Conservation (phyloP, 2,113 vertebrate species). For the Lycaon pictus region DNA sequence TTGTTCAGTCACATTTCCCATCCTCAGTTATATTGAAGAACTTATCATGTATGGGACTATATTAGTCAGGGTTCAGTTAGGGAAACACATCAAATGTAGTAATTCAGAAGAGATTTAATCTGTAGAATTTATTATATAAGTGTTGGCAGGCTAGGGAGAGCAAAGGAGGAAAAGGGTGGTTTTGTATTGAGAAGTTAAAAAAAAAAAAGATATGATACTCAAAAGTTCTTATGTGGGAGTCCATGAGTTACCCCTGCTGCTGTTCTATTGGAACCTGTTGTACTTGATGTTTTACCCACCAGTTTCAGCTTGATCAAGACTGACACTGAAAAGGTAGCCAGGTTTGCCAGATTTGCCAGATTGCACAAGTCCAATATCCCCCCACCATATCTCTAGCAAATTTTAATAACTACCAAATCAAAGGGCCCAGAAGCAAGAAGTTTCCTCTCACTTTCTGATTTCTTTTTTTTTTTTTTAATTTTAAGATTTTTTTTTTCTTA, state of each 20-base stretch:
- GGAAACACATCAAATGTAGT: not conserved
- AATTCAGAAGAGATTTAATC: not conserved
- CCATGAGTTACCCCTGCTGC: not conserved
- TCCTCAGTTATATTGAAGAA: not conserved
- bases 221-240: not conserved
- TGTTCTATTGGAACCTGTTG: not conserved
- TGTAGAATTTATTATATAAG: not conserved
- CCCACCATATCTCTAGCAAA: not conserved
- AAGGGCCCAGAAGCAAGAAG: not conserved
- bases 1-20: not conserved
- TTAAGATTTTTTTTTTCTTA: too few species aligned
- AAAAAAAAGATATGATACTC: not conserved
- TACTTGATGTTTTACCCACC: not conserved
- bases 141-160: not conserved
- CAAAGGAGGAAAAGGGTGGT: not conserved
- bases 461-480: not conserved
- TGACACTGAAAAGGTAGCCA: not conserved
- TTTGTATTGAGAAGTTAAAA: not conserved
- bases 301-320: not conserved
- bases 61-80: not conserved
- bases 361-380: not conserved
- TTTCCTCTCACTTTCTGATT: not conserved
- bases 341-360: not conserved
- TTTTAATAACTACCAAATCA: not conserved
- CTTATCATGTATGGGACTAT: not conserved